Percentiles rank a stretch among this genome's conserved stretches.
phyloP scores from a whole-genome alignment of 2,113 vertebrate species.

The Syngnathus floridae region DNA sequence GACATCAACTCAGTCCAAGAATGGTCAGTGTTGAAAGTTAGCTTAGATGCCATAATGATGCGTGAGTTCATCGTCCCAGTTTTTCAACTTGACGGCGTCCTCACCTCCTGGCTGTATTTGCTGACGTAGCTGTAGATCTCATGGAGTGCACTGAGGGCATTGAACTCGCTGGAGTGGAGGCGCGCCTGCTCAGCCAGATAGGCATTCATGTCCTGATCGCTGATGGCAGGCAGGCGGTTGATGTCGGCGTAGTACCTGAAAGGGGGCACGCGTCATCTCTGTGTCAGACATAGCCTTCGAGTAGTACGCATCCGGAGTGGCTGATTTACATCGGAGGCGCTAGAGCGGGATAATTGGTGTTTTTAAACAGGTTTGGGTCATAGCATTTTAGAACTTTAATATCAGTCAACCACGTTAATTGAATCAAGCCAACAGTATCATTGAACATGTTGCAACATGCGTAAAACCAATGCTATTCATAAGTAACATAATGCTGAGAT shows the following conservation, averaged over 20 bases:
- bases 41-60: background rate
- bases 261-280: conserved; percentile 27
- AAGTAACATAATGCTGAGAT: background rate
- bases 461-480: background rate
- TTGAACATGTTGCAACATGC: background rate
- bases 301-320: background rate
- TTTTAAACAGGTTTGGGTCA: background rate
- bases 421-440: background rate
- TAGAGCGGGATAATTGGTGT: background rate
- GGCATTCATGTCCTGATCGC: conserved; percentile 97
- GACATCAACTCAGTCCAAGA: background rate
- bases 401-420: no score
- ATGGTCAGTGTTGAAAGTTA: background rate
- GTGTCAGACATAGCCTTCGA: conserved; percentile 15
- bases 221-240: conserved; percentile 90
- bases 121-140: conserved; percentile 93
- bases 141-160: conserved; percentile 87
- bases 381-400: background rate
- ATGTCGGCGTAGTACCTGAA: conserved; percentile 93
- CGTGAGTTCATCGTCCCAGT: background rate
- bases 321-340: conserved; percentile 11
- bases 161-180: conserved; percentile 86
- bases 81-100: conserved; percentile 21
- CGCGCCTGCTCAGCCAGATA: conserved; percentile 96
- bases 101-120: conserved; percentile 94